Conservation (phyloP, 2,888 invertebrate genomes). For the Hoplodrina ambigua region DNA sequence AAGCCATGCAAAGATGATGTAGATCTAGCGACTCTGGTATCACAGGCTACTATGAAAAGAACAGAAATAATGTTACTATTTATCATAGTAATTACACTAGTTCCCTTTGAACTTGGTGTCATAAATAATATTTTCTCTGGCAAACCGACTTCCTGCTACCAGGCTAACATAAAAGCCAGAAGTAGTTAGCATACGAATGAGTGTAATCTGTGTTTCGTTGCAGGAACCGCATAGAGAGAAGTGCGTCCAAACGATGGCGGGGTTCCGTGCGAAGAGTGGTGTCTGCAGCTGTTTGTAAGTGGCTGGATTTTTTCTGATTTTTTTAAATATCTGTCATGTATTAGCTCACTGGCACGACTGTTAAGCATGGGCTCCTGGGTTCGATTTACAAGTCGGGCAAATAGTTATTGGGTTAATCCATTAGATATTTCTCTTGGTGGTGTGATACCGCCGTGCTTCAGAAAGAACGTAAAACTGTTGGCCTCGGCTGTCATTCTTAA, state of each 20-base stretch:
- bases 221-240: slow-evolving; percentile 86
- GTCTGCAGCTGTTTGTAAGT: slow-evolving; percentile 83
- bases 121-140: slow-evolving; percentile 55
- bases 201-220: slow-evolving; percentile 62
- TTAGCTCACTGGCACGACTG: no score
- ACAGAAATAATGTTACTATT: not conserved
- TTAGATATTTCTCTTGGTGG: no score
- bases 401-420: no score
- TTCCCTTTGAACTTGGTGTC: slow-evolving; percentile 11
- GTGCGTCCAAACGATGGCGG: slow-evolving; percentile 86
- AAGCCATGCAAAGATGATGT: not conserved
- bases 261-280: slow-evolving; percentile 82
- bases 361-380: no score
- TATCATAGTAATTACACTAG: slow-evolving; percentile 1
- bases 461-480: no score
- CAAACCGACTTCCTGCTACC: slow-evolving; percentile 36
- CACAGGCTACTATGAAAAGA: not conserved
- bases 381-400: no score
- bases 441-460: no score
- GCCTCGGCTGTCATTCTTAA: no score
- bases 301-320: not conserved
- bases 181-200: slow-evolving; percentile 54
- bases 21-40: not conserved
- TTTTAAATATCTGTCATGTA: no score
- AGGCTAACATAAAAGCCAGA: slow-evolving; percentile 46